Conservation (phyloP, 2,888 invertebrate species). For the Drosophila neoperkinsi region DNA sequence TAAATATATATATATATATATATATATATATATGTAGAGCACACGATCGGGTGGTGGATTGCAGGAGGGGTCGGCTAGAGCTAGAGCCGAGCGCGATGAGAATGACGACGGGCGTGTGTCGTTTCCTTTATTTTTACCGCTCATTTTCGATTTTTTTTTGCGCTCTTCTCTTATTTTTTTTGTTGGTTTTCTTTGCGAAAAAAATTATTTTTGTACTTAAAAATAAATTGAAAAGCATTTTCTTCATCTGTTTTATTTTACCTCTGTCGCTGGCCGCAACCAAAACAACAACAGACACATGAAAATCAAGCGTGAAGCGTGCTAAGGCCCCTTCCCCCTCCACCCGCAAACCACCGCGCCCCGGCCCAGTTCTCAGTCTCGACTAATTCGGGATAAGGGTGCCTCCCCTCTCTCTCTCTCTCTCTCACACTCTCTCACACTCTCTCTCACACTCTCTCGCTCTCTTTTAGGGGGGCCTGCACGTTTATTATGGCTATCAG, state of each 20-base stretch:
- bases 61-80: not conserved
- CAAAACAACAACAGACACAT: constrained; percentile 74
- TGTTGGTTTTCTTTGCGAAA: constrained; percentile 33
- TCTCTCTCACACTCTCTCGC: not conserved
- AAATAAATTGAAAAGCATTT: constrained; percentile 82
- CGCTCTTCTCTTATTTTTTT: constrained; percentile 24
- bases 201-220: constrained; percentile 81
- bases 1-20: constrained; percentile 18
- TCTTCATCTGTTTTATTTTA: constrained; percentile 62
- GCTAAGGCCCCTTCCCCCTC: constrained; percentile 20
- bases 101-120: constrained; percentile 65
- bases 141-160: constrained; percentile 39
- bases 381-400: constrained; percentile 27
- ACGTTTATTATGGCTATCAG: constrained; percentile 55
- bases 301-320: constrained; percentile 78
- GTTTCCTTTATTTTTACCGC: constrained; percentile 74
- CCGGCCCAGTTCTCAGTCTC: constrained; percentile 7
- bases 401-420: not conserved
- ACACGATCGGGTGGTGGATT: constrained; percentile 12
- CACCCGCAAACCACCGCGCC: constrained; percentile 5
- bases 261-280: constrained; percentile 23
- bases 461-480: constrained; percentile 9
- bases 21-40: constrained; percentile 27
- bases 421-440: not conserved
- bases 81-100: constrained; percentile 35